Conservation (phyloP, 2,113 vertebrate species). For the Clupea harengus region DNA sequence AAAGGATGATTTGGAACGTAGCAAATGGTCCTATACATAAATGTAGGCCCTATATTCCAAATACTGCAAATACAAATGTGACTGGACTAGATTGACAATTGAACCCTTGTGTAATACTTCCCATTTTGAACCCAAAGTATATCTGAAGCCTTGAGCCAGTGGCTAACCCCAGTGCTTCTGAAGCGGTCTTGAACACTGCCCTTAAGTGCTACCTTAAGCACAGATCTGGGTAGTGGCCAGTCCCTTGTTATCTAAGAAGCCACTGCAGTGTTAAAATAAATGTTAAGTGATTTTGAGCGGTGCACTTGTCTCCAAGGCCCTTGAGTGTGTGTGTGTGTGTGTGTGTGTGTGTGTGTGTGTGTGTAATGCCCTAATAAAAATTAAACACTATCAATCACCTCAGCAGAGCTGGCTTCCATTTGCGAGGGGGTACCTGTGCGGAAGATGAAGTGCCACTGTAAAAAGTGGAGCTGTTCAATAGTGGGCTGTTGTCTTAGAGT, state of each 20-base stretch:
- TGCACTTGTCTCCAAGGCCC: background rate
- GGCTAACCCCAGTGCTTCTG: background rate
- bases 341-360: background rate
- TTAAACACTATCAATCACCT: background rate
- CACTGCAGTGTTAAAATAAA: background rate
- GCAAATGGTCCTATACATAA: too few species aligned
- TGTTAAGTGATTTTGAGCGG: background rate
- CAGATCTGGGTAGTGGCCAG: background rate
- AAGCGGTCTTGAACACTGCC: background rate
- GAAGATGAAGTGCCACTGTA: slow-evolving; percentile 13
- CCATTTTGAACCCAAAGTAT: background rate
- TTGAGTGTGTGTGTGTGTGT: too few species aligned
- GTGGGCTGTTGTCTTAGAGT: background rate
- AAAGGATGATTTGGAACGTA: too few species aligned
- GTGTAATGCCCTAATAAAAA: background rate
- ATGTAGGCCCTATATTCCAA: too few species aligned
- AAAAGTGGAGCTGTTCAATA: slow-evolving; percentile 20
- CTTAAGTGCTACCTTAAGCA: background rate
- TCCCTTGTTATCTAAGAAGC: background rate
- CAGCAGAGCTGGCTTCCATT: background rate
- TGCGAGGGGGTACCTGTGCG: background rate
- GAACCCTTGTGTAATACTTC: background rate
- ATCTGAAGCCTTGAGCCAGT: background rate
- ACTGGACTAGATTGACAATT: background rate
- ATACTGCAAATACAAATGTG: background rate